phyloP scores from a whole-genome alignment of 2,797 vertebrate genomes.

The Thripadectes ignobilis region DNA sequence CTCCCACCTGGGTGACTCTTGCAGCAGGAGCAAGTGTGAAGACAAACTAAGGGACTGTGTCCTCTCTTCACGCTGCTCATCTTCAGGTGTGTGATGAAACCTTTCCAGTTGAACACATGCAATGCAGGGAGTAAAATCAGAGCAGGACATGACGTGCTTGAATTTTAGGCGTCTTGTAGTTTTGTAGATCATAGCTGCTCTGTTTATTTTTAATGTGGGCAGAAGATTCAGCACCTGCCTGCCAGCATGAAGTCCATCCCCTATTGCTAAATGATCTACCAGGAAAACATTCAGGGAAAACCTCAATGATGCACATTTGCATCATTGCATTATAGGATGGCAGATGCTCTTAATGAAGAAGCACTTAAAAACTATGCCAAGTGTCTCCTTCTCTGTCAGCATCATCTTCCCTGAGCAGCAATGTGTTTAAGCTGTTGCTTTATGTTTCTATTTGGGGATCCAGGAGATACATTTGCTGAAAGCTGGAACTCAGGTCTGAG shows the following conservation, averaged over 20 bases:
- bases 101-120: neutral
- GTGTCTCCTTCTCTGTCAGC: neutral
- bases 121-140: neutral
- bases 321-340: neutral
- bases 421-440: neutral
- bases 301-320: neutral
- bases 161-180: neutral
- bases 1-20: neutral
- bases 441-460: neutral
- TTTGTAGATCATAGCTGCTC: neutral
- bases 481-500: neutral
- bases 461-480: neutral
- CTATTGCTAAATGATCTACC: neutral
- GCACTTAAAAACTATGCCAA: neutral
- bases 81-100: neutral
- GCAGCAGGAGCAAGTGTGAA: neutral
- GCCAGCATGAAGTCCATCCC: neutral
- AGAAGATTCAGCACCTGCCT: neutral
- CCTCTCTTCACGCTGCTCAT: neutral
- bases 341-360: neutral
- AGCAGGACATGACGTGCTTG: neutral
- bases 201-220: neutral
- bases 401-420: neutral
- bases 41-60: neutral
- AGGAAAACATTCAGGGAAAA: neutral